A percentile compares a stretch with the other conserved stretches of the same genome.
Evolutionary conservation across 2,797 vertebrate genomes (phyloP).

Genomic region (Carapus acus): DNA sequence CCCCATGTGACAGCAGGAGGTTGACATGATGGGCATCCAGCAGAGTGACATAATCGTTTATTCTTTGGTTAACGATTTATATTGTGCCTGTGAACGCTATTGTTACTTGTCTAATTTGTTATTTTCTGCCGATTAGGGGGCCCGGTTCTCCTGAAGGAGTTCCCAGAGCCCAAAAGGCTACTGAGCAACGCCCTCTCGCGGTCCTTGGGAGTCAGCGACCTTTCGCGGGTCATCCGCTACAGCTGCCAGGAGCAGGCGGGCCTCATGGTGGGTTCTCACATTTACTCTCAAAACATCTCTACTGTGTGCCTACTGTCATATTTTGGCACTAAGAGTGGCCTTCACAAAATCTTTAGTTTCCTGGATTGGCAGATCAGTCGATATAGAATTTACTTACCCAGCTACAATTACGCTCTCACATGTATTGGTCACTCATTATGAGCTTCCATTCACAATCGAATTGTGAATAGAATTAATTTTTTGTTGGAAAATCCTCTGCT

Average conservation of each 20-base stretch:
- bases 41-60: not conserved
- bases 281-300: not conserved
- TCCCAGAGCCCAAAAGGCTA: slow-evolving; percentile 86
- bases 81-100: not conserved
- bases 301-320: too few relatives aligned
- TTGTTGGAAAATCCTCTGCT: too few relatives aligned
- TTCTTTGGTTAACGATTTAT: too few relatives aligned
- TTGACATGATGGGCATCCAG: slow-evolving; percentile 57
- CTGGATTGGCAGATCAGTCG: too few relatives aligned
- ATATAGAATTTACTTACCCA: too few relatives aligned
- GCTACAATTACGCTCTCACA: too few relatives aligned
- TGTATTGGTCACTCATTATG: too few relatives aligned
- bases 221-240: slow-evolving; percentile 82
- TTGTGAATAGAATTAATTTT: too few relatives aligned
- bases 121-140: slow-evolving; percentile 32
- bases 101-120: not conserved
- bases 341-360: too few relatives aligned
- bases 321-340: too few relatives aligned
- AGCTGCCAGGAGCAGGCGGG: slow-evolving; percentile 76
- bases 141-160: slow-evolving; percentile 75
- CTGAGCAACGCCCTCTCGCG: slow-evolving; percentile 79
- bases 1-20: not conserved
- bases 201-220: slow-evolving; percentile 77
- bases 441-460: too few relatives aligned
- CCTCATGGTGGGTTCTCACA: slow-evolving; percentile 74